A percentile compares a stretch with the other conserved stretches of the same genome.
phyloP scores from a whole-genome alignment of 2,797 vertebrate species.

The Rhodeus uyekii region DNA sequence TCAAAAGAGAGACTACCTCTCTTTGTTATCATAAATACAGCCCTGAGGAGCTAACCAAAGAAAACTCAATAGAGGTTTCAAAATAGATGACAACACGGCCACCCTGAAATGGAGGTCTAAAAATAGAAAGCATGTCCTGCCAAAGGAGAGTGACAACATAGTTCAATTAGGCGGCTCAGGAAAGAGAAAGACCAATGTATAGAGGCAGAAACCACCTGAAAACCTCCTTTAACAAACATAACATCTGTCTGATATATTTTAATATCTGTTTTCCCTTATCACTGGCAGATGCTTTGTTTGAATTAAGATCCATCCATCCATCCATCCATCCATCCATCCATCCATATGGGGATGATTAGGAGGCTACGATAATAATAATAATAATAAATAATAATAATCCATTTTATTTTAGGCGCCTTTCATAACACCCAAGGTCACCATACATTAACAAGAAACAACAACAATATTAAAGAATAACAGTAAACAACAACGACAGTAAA shows the following conservation, averaged over 20 bases:
- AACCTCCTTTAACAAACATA: slow-evolving; percentile 7
- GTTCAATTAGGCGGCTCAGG: slow-evolving; percentile 42
- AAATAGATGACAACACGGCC: slow-evolving; percentile 50
- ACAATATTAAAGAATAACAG: too few relatives aligned
- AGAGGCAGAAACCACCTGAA: not conserved
- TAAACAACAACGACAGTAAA: too few relatives aligned
- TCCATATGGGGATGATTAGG: too few relatives aligned
- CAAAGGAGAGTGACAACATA: slow-evolving; percentile 27
- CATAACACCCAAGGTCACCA: too few relatives aligned
- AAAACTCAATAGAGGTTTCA: slow-evolving; percentile 27
- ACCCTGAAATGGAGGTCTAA: slow-evolving; percentile 45
- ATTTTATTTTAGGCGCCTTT: too few relatives aligned
- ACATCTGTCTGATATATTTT: not conserved
- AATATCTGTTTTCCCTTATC: slow-evolving; percentile 15
- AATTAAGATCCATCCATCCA: too few relatives aligned
- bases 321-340: too few relatives aligned
- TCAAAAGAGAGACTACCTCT: slow-evolving; percentile 8
- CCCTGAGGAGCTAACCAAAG: not conserved
- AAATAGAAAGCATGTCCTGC: slow-evolving; percentile 39
- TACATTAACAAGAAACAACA: too few relatives aligned
- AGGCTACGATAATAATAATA: too few relatives aligned
- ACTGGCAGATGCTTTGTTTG: not conserved
- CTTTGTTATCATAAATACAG: slow-evolving; percentile 20
- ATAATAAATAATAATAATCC: too few relatives aligned
- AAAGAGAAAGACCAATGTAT: not conserved